Evolutionary conservation across 2,888 invertebrate genomes (phyloP), one percentile per base, ranked within the genome.

Genomic region (Ophraella communa): DNA sequence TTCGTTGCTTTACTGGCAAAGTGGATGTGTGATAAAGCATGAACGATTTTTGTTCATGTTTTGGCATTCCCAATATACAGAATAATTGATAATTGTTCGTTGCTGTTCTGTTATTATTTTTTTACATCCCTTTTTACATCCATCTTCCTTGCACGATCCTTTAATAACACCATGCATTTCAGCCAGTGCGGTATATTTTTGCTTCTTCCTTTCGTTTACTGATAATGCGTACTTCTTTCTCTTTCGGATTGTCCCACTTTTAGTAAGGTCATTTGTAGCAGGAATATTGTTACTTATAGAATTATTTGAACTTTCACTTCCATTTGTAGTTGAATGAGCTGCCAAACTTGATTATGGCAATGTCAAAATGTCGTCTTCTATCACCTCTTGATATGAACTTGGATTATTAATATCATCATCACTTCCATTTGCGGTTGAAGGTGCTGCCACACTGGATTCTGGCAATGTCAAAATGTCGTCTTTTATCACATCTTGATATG

Each of bases 371-470:
- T n/a, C n/a, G n/a, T n/a, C n/a, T n/a, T n/a, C n/a, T n/a, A n/a
- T n/a, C n/a, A n/a, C n/a, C n/a, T n/a, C n/a, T n/a, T n/a, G n/a
- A n/a, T n/a, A n/a, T n/a, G n/a, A n/a, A n/a, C n/a, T n/a, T n/a
- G n/a, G n/a, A n/a, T n/a, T n/a, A n/a, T n/a, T n/a, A n/a, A n/a
- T 33, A 33, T 33, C 11, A 33, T 11, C 11, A 33, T 33, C 11
- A 33, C 33, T 33, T 33, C 11, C 33, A 8, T 33, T 33, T 11
- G 11, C 11, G 11, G 33, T 33, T 33, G 33, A 33, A 11, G 18
- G 17, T 21, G 23, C 49, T 49, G 23, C 49, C 49, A 11, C 49
- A 49, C 49, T 49, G 49, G 49, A 49, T 49, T 49, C 49, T 49
- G 49, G 49, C 49, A 27, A 27, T 4, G 27, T 27, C n/a, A n/a